phyloP scores from a whole-genome alignment of 2,888 invertebrate species.

The Seira ritae region DNA sequence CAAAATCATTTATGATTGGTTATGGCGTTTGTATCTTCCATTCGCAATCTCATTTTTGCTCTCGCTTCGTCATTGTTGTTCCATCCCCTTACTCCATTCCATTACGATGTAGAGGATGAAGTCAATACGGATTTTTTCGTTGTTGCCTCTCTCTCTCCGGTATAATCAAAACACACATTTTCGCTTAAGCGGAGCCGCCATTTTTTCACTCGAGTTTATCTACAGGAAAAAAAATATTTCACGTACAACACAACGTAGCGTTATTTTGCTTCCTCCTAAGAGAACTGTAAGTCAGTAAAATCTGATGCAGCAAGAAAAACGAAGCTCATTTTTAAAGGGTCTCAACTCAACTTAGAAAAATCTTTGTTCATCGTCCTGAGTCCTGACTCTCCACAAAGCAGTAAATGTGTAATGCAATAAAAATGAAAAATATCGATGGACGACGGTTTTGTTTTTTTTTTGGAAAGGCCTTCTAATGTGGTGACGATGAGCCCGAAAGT shows the following conservation, averaged over 20 bases:
- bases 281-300: no score
- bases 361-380: no score
- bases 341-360: neutral
- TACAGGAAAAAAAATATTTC: no score
- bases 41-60: slow-evolving; percentile 31
- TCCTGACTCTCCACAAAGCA: neutral
- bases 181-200: no score
- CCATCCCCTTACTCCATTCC: neutral
- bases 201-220: no score
- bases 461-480: slow-evolving; percentile 30
- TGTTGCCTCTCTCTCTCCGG: neutral
- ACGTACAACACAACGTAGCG: no score
- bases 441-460: slow-evolving; percentile 47
- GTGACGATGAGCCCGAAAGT: neutral
- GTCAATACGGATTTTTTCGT: neutral
- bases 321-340: neutral
- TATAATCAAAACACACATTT: no score
- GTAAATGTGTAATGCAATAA: neutral
- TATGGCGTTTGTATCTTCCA: slow-evolving; percentile 20
- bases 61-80: slow-evolving; percentile 10
- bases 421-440: slow-evolving; percentile 35
- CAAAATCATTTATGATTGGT: slow-evolving; percentile 31
- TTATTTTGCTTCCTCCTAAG: no score
- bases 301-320: neutral
- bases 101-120: neutral